These are phyloP conservation scores for Mythimna loreyi DNA, from an alignment of 2,888 invertebrate species.

Conservation along the genomic window DNA sequence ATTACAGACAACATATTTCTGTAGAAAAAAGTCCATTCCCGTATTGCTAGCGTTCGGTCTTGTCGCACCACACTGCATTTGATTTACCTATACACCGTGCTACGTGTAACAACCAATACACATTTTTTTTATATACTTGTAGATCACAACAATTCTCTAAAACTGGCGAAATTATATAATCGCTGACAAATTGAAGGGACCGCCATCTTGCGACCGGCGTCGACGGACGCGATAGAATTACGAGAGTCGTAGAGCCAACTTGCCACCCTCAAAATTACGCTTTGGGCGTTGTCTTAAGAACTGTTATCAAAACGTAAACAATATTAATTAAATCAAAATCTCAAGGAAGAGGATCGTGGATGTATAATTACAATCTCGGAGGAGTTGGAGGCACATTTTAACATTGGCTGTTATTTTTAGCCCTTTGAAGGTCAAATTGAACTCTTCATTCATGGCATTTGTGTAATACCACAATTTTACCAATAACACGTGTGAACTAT, in stretches of 20 bases:
- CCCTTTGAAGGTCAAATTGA: no score
- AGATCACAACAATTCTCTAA: slow-evolving; percentile 2
- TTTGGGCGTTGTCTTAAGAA: background rate
- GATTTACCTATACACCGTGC: no score
- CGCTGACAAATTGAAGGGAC: slow-evolving; percentile 44
- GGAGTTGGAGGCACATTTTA: no score
- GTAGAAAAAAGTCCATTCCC: no score
- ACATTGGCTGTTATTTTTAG: no score
- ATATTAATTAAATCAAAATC: slow-evolving; percentile 10
- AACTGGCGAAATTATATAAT: slow-evolving; percentile 28
- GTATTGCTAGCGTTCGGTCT: no score
- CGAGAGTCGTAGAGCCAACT: slow-evolving; percentile 19
- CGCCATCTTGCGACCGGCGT: slow-evolving; percentile 14
- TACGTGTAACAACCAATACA: no score
- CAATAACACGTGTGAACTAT: no score
- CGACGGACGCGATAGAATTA: slow-evolving; percentile 28
- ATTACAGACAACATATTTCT: no score
- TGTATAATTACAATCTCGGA: background rate
- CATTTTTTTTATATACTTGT: background rate
- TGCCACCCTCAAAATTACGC: slow-evolving; percentile 16
- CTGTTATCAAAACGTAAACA: slow-evolving; percentile 16
- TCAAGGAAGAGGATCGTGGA: background rate
- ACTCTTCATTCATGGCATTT: no score
- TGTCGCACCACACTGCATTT: no score
- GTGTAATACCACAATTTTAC: no score